These are phyloP conservation scores for Nymphalis urticae DNA, from an alignment of 2,888 invertebrate genomes.

Conservation along the genomic window DNA sequence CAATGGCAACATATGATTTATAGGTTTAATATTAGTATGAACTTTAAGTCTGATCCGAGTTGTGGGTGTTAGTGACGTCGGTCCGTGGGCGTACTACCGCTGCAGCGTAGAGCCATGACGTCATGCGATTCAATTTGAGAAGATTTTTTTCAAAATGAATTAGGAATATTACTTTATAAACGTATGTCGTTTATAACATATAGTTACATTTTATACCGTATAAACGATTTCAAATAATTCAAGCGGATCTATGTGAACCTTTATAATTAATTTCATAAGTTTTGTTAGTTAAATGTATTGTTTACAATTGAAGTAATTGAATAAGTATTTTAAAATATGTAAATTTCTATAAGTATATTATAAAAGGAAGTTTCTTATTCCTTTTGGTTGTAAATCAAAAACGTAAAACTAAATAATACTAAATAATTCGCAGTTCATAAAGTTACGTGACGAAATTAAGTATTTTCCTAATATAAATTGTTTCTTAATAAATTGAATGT, in stretches of 20 bases:
- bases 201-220: not conserved
- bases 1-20: conserved; percentile 13
- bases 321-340: too few relatives aligned
- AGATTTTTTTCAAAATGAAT: not conserved
- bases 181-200: too few relatives aligned
- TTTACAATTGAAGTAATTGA: too few relatives aligned
- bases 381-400: too few relatives aligned
- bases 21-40: conserved; percentile 34
- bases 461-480: too few relatives aligned
- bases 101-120: conserved; percentile 41
- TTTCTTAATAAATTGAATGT: too few relatives aligned
- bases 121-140: conserved; percentile 21
- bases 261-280: not conserved
- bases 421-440: too few relatives aligned
- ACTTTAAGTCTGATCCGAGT: conserved; percentile 44
- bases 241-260: not conserved
- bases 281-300: not conserved
- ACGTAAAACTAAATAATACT: too few relatives aligned
- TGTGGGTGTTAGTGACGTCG: conserved; percentile 54
- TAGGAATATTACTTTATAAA: not conserved
- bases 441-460: too few relatives aligned
- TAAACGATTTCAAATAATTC: too few relatives aligned
- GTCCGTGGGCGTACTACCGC: conserved; percentile 55
- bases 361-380: too few relatives aligned
- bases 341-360: too few relatives aligned